Evolutionary conservation across 2,888 invertebrate genomes (phyloP), one percentile per base, ranked within the genome.

Genomic region (Aphidoletes aphidimyza): DNA sequence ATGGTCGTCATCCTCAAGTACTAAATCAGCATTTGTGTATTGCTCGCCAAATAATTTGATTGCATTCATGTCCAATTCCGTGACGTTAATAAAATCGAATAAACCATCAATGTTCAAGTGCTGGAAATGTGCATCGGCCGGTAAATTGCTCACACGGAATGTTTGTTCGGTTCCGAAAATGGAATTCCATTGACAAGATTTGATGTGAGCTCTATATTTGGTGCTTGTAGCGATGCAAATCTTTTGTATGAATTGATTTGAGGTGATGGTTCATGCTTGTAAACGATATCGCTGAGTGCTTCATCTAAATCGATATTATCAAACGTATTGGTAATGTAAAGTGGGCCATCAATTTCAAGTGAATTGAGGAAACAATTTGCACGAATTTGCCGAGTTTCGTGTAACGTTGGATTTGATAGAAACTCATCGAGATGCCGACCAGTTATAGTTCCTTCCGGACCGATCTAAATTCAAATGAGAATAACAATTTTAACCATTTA

Each of bases 341-440:
- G 86, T 0, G 90, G 87, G 8, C 93, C 93, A 14, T 89, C 88
- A 0, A 93, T 90, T 86, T 90, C 88, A 14, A 93, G 87, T 81
- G 91, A 87, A 14, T 88, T 87, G 85, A 93, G 92, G 85, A 90
- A 88, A 5, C 91, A 90, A 49, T 90, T 89, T 0, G 91, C 89
- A 5, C 87, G 88, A 0, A 92, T 88, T 0, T 87, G 85, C 0
- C 88, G 88, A 0, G 90, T 88, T 49, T 92, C 90, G n/a, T 88
- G 86, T 1, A 93, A 86, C 0, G 90, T 90, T 54, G 91, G 91
- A 88, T 92, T 92, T 11, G 89, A 86, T 0, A 91, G 87, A 59
- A 90, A 89, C 14, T 90, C 88, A n/a, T 89, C 88, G 0, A 90
- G 85, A 85, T 89, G 87, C 83, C 89, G 88, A 0, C 92, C 92